Conservation (phyloP, 2,113 vertebrate species). For the Hydropotes inermis region DNA sequence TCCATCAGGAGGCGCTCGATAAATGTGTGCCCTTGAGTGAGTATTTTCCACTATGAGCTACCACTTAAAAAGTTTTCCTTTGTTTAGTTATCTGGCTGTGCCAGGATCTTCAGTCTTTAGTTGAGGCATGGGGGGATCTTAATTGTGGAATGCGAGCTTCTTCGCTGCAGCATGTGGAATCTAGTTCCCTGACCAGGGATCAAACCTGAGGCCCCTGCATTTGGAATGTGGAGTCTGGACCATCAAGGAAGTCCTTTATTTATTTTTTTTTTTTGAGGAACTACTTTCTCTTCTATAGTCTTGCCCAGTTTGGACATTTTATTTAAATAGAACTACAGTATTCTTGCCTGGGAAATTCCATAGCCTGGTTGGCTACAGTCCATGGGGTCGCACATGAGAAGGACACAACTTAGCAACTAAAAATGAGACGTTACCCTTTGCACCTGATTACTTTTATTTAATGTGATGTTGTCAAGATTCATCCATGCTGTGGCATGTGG, state of each 20-base stretch:
- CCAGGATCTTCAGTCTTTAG: not conserved
- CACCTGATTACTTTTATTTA: not conserved
- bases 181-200: not conserved
- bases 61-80: not conserved
- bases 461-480: not conserved
- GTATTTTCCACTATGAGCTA: not conserved
- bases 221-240: not conserved
- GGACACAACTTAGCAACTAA: not conserved
- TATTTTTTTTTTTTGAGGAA: not conserved
- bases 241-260: not conserved
- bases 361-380: not conserved
- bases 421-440: not conserved
- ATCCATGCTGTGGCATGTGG: rapidly evolving
- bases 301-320: not conserved
- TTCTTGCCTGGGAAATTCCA: not conserved
- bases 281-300: not conserved
- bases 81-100: not conserved
- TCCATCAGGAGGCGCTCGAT: rapidly evolving
- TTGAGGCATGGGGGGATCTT: not conserved
- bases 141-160: not conserved
- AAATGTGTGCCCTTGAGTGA: too few relatives aligned
- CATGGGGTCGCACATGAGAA: not conserved
- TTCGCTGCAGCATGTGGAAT: not conserved
- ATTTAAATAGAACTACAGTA: not conserved
- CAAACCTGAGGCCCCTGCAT: rapidly evolving